Conservation (phyloP, 2,888 invertebrate species). For the Agrotis exclamationis region DNA sequence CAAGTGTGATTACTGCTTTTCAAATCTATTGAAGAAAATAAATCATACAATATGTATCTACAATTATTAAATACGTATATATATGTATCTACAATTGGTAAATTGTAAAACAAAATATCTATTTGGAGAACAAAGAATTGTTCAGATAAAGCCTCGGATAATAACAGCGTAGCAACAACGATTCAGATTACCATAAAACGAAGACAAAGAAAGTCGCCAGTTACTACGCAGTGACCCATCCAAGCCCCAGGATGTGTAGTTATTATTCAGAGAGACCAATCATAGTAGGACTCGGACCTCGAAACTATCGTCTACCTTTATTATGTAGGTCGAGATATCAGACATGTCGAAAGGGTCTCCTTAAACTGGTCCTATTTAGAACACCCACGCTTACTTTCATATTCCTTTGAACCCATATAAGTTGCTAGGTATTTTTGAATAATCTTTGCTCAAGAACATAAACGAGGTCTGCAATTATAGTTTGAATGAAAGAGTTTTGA, state of each 20-base stretch:
- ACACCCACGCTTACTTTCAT: slow-evolving; percentile 57
- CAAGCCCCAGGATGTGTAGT: slow-evolving; percentile 63
- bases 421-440: slow-evolving; percentile 53
- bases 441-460: slow-evolving; percentile 43
- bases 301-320: slow-evolving; percentile 32
- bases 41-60: neutral
- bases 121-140: slow-evolving; percentile 34
- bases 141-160: slow-evolving; percentile 10
- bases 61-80: neutral
- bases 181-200: slow-evolving; percentile 64
- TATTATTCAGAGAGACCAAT: slow-evolving; percentile 63
- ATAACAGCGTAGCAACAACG: slow-evolving; percentile 44
- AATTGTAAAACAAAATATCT: slow-evolving; percentile 18
- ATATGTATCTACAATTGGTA: slow-evolving; percentile 12
- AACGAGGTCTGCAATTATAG: slow-evolving; percentile 39
- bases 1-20: neutral
- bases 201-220: slow-evolving; percentile 73
- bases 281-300: slow-evolving; percentile 59
- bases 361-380: slow-evolving; percentile 56
- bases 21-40: neutral
- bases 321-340: slow-evolving; percentile 39
- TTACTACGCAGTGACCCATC: slow-evolving; percentile 72
- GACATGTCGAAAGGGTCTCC: slow-evolving; percentile 38
- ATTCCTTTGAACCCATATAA: slow-evolving; percentile 53
- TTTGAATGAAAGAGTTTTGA: slow-evolving; percentile 32